phyloP scores from a whole-genome alignment of 1,140 invertebrate genomes.

The Caenorhabditis remanei region DNA sequence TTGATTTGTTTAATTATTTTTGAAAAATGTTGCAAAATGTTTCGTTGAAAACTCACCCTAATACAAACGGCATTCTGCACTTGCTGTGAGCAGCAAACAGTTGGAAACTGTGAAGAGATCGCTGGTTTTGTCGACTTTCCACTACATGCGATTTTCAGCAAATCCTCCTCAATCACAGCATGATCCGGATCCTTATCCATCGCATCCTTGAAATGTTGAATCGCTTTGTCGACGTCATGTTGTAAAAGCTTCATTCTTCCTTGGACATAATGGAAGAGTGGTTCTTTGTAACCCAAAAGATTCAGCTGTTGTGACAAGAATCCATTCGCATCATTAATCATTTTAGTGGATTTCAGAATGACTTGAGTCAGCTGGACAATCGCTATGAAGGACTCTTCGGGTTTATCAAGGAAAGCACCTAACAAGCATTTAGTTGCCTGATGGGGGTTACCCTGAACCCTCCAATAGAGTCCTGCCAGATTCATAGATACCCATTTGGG shows the following conservation, averaged over 20 bases:
- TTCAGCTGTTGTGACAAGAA: slow-evolving; percentile 5
- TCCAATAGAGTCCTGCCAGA: slow-evolving; percentile 83
- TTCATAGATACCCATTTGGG: slow-evolving; percentile 83
- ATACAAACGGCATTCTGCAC: slow-evolving; percentile 62
- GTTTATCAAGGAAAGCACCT: slow-evolving; percentile 78
- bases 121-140: slow-evolving; percentile 61
- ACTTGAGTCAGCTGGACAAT: slow-evolving; percentile 42
- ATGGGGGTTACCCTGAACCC: slow-evolving; percentile 81
- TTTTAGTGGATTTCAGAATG: slow-evolving; percentile 25
- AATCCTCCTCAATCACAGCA: slow-evolving; percentile 41
- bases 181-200: slow-evolving; percentile 59
- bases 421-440: slow-evolving; percentile 83
- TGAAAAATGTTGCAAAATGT: too few species aligned
- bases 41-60: not conserved
- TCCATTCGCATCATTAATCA: slow-evolving; percentile 38
- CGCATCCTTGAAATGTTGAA: slow-evolving; percentile 58
- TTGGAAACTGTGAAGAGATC: slow-evolving; percentile 44
- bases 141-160: slow-evolving; percentile 60
- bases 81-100: slow-evolving; percentile 56
- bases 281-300: slow-evolving; percentile 21
- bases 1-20: not conserved
- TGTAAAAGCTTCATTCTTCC: slow-evolving; percentile 50
- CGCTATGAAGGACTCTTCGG: slow-evolving; percentile 21
- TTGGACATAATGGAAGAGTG: slow-evolving; percentile 44
- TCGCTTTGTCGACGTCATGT: slow-evolving; percentile 52